Base-by-base conservation (phyloP, 2,113 vertebrate species). In the Orientallactaga bullata region DNA sequence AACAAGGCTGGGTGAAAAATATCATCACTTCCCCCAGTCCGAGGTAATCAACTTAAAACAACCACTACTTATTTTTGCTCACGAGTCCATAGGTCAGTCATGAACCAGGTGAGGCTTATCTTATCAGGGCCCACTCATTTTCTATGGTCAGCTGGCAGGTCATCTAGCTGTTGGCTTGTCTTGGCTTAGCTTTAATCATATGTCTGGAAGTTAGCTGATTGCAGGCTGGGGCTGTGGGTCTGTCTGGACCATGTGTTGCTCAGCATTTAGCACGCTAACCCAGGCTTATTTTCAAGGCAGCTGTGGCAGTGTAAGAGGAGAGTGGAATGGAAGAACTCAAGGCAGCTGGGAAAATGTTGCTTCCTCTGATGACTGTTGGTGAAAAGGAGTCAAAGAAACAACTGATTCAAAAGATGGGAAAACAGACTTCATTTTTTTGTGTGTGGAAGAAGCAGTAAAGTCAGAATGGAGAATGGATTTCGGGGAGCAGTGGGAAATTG, bases 181-280 rank as follows among this genome's bases (percentile, higher is more conserved):
- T 93, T 92, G 4, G 15, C 42, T 12, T 7, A 10, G 26, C 69
- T 24, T 81, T 92, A 90, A 83, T 95, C 74, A 87, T 61, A 65
- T 32, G 93, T 83, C 89, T 93, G 58, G 77, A 18, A 58, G 55
- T 35, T 72, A 47, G 81, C 73, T 92, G 89, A 88, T 72, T 95
- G 72, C 17, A 42, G 95, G 66, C 23, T 60, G 74, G 81, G 84
- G 18, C 4, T 0, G 2, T 32, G 37, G 80, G n/a, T 35, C 39
- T 87, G 90, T 77, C 89, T 87, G 76, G 74, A 18, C 35, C 65
- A 12, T 81, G 55, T 20, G 35, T 81, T 78, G 60, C 69, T 90
- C 73, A 68, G 78, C 3, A 13, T 24, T 65, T 30, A 7, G 15
- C 73, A 72, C 74, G 7, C 68, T 66, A 63, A 84, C 42, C 63